These are phyloP conservation scores for Trypoxylon attenuatum DNA, from an alignment of 2,888 invertebrate species.

Conservation along the genomic window DNA sequence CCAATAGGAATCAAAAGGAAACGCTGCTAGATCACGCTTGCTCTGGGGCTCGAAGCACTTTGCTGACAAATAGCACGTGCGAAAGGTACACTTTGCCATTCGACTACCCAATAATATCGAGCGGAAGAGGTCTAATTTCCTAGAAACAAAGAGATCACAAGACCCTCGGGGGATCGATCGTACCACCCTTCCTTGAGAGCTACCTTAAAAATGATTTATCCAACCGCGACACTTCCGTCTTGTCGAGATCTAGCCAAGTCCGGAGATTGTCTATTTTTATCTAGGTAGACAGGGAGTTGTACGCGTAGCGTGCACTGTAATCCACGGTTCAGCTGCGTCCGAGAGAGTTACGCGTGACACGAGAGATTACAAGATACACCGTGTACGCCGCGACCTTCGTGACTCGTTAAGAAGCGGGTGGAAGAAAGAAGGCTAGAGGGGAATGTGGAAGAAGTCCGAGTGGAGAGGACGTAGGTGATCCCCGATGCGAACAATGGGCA, in stretches of 20 bases:
- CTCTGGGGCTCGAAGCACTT: too few species aligned
- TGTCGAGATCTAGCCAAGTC: neutral
- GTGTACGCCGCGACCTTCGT: slow-evolving; percentile 16
- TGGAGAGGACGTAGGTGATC: too few species aligned
- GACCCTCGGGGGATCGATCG: neutral
- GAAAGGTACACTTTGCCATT: too few species aligned
- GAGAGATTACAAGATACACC: neutral
- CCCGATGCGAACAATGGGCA: slow-evolving; percentile 42
- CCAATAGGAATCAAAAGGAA: too few species aligned
- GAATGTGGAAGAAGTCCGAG: too few species aligned
- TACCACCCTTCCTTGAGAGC: too few species aligned
- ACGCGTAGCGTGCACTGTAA: neutral
- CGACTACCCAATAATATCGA: too few species aligned
- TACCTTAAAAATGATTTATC: too few species aligned
- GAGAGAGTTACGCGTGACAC: slow-evolving; percentile 3
- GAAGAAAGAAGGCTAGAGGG: neutral
- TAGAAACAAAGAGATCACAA: neutral
- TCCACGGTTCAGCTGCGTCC: neutral
- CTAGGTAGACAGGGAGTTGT: neutral
- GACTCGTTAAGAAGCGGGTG: neutral
- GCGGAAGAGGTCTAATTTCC: neutral
- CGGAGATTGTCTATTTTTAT: neutral
- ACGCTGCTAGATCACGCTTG: too few species aligned
- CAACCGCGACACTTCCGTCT: neutral
- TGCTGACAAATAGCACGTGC: too few species aligned